Conservation (phyloP, 1,140 invertebrate genomes). For the Anadara kagoshimensis region DNA sequence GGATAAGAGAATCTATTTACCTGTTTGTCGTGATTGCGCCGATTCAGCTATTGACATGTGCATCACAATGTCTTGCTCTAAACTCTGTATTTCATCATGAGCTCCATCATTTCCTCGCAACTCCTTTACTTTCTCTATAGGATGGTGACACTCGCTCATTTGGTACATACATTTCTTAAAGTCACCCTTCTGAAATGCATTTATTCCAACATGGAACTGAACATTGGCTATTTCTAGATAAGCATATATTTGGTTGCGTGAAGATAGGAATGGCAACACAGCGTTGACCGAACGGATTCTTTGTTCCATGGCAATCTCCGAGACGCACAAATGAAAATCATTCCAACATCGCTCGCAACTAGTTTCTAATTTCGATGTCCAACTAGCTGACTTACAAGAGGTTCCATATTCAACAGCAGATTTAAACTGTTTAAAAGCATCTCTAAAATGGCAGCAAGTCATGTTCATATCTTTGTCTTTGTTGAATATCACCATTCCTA, state of each 20-base stretch:
- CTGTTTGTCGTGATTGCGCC: slow-evolving; percentile 47
- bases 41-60: slow-evolving; percentile 54
- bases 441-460: slow-evolving; percentile 37
- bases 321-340: slow-evolving; percentile 14
- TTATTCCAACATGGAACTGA: slow-evolving; percentile 40
- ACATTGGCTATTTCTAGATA: slow-evolving; percentile 35
- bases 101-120: background rate
- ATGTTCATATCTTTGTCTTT: slow-evolving; percentile 5
- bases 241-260: no score
- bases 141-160: slow-evolving; percentile 49
- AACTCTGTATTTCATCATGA: slow-evolving; percentile 21
- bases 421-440: slow-evolving; percentile 46
- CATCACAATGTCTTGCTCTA: slow-evolving; percentile 48
- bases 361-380: slow-evolving; percentile 21
- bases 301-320: slow-evolving; percentile 23
- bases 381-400: slow-evolving; percentile 19
- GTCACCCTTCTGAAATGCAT: slow-evolving; percentile 32
- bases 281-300: slow-evolving; percentile 23
- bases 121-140: slow-evolving; percentile 42
- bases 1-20: no score
- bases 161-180: slow-evolving; percentile 29
- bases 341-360: slow-evolving; percentile 36
- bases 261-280: no score
- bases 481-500: slow-evolving; percentile 22
- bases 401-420: slow-evolving; percentile 28